Evolutionary conservation across 2,113 vertebrate species (phyloP).

Genomic region (Ptychochromis oligacanthus): DNA sequence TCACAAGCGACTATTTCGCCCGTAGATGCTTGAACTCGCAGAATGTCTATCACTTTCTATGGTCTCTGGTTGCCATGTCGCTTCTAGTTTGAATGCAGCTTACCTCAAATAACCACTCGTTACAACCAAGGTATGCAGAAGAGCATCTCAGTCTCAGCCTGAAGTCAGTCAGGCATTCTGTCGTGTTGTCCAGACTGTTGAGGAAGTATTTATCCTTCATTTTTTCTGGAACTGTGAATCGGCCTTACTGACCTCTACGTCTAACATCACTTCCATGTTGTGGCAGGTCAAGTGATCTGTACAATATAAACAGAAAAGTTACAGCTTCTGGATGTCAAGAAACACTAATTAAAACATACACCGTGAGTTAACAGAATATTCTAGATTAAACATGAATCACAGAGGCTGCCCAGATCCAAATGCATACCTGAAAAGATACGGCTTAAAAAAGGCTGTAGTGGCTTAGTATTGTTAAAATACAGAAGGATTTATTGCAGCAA

Average conservation of each 20-base stretch:
- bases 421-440: neutral
- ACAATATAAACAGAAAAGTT: neutral
- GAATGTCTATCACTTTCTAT: too few relatives aligned
- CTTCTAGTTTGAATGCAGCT: too few relatives aligned
- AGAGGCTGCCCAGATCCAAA: neutral
- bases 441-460: neutral
- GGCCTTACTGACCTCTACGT: neutral
- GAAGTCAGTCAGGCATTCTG: neutral
- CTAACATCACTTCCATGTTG: neutral
- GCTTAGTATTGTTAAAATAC: neutral
- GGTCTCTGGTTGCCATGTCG: too few relatives aligned
- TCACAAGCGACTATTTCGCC: too few relatives aligned
- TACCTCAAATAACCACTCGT: too few relatives aligned
- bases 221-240: neutral
- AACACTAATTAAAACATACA: neutral
- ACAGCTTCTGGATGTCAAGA: neutral
- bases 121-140: too few relatives aligned
- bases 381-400: neutral
- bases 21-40: too few relatives aligned
- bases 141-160: too few relatives aligned
- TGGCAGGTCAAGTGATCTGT: neutral
- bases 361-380: neutral
- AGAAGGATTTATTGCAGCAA: conserved; percentile 3
- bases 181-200: neutral
- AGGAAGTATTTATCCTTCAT: neutral